Percentiles rank a stretch among this genome's conserved stretches.
Conservation (phyloP, 2,797 vertebrate genomes). For the Chelonia mydas region DNA sequence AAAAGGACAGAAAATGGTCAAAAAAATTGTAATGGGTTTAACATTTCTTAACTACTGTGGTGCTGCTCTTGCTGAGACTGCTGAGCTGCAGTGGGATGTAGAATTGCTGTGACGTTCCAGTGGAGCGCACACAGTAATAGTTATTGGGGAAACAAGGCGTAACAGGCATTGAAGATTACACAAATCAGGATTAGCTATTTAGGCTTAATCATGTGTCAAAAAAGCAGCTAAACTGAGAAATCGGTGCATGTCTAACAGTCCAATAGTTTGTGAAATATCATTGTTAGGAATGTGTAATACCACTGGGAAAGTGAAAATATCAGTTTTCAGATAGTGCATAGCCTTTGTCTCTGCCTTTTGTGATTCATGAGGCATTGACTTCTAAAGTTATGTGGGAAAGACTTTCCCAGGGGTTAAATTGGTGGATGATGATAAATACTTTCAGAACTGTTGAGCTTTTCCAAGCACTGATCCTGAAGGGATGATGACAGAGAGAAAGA, state of each 20-base stretch:
- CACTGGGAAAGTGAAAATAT: not conserved
- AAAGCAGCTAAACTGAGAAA: not conserved
- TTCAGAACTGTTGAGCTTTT: not conserved
- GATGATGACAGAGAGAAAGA: not conserved
- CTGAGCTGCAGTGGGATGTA: slow-evolving; percentile 48
- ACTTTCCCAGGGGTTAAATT: not conserved
- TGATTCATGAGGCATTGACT: not conserved
- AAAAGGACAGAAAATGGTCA: not conserved
- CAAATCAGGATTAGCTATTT: not conserved
- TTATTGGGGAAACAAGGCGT: not conserved
- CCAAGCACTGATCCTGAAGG: not conserved
- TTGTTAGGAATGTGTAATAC: not conserved
- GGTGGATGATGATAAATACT: not conserved
- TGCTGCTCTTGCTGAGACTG: slow-evolving; percentile 1
- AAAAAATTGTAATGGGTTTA: not conserved
- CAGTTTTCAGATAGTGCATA: not conserved
- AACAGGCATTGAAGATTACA: not conserved
- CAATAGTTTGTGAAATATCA: not conserved
- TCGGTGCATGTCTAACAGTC: not conserved
- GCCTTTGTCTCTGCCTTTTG: not conserved
- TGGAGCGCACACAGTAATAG: not conserved
- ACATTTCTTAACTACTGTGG: not conserved
- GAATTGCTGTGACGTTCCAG: not conserved
- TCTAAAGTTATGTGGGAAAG: not conserved
- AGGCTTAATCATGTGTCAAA: not conserved